A percentile compares a stretch with the other conserved stretches of the same genome.
Conservation (phyloP, 2,113 vertebrate species). For the Ceuthmochares aereus region DNA sequence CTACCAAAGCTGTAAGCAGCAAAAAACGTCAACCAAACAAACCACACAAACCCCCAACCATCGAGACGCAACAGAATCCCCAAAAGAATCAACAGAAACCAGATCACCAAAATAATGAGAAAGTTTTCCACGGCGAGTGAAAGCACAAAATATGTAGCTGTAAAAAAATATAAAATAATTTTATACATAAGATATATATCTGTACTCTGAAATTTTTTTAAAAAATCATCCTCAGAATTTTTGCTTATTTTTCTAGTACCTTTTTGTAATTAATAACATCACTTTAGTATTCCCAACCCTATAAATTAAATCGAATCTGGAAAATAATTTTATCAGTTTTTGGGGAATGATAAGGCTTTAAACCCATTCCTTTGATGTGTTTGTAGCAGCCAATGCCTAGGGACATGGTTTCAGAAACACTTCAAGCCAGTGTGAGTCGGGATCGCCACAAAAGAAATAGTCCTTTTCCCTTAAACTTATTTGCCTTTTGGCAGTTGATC, state of each 20-base stretch:
- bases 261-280: background rate
- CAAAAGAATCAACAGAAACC: background rate
- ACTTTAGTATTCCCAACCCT: background rate
- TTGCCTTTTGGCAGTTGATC: background rate
- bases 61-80: background rate
- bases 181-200: background rate
- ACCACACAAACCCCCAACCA: background rate
- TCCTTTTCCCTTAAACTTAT: background rate
- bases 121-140: background rate
- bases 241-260: background rate
- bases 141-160: background rate
- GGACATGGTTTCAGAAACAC: background rate
- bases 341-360: background rate
- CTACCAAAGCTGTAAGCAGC: background rate
- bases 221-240: background rate
- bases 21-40: background rate
- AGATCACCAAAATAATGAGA: background rate
- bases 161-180: background rate
- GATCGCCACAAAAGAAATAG: background rate
- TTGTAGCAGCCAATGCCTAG: background rate
- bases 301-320: background rate
- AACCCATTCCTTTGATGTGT: background rate
- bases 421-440: background rate
- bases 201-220: background rate
- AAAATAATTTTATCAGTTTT: background rate